Percentiles rank a stretch among this genome's conserved stretches.
phyloP scores from a whole-genome alignment of 2,113 vertebrate species.

The Cyprinus carpio region DNA sequence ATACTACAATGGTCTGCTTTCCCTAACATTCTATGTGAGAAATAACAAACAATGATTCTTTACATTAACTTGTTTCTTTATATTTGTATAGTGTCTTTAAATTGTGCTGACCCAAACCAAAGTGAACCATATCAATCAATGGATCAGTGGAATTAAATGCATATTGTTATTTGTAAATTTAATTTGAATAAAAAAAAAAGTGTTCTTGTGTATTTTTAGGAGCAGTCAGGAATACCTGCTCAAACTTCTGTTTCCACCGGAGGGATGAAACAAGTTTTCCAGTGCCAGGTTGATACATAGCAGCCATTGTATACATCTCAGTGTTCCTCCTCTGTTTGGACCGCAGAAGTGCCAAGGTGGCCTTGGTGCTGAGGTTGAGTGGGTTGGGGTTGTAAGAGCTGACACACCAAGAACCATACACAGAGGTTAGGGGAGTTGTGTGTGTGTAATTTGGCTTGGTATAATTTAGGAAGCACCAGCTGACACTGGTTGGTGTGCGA shows the following conservation, averaged over 20 bases:
- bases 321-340: conserved; percentile 88
- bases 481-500: conserved; percentile 89
- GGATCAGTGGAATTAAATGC: not conserved
- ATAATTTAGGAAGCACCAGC: conserved; percentile 98
- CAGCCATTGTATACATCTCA: conserved; percentile 86
- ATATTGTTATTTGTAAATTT: not conserved
- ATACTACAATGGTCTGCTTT: too few species aligned
- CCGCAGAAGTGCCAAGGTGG: conserved; percentile 88
- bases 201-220: not conserved
- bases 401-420: conserved; percentile 94
- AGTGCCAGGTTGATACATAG: conserved; percentile 85
- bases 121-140: too few species aligned
- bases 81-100: too few species aligned
- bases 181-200: not conserved
- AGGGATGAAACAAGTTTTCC: conserved; percentile 94
- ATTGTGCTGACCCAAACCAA: too few species aligned
- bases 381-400: conserved; percentile 96
- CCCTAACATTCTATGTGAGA: too few species aligned
- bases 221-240: conserved; percentile 80
- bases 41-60: too few species aligned
- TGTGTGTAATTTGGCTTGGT: conserved; percentile 88
- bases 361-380: conserved; percentile 92
- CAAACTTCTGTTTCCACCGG: conserved; percentile 89
- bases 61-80: too few species aligned
- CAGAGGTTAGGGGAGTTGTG: conserved; percentile 81